These are phyloP conservation scores for Tachina fera DNA, from an alignment of 2,888 invertebrate genomes.

Conservation along the genomic window DNA sequence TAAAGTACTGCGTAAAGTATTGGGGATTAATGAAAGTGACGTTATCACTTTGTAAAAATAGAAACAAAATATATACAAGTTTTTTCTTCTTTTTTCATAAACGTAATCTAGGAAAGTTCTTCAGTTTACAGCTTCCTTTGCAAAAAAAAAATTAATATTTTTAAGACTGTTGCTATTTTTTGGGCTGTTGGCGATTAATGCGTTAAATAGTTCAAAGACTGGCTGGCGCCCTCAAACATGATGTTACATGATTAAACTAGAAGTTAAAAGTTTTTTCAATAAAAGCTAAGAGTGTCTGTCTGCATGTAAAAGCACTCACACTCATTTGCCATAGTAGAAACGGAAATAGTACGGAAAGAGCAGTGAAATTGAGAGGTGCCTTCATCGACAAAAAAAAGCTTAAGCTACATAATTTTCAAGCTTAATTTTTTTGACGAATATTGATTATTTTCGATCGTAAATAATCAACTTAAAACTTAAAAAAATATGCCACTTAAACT, in stretches of 20 bases:
- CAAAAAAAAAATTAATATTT: constrained; percentile 5
- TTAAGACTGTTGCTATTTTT: constrained; percentile 47
- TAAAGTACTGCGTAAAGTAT: constrained; percentile 41
- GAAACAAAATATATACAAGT: constrained; percentile 1
- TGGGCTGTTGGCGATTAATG: constrained; percentile 53
- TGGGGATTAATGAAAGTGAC: constrained; percentile 61
- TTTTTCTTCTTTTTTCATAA: too few relatives aligned
- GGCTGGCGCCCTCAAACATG: constrained; percentile 62
- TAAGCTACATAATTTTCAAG: too few relatives aligned
- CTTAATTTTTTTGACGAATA: too few relatives aligned
- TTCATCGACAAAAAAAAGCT: too few relatives aligned
- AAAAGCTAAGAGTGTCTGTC: background rate
- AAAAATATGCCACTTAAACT: too few relatives aligned
- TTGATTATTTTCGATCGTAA: too few relatives aligned
- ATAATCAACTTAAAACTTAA: too few relatives aligned
- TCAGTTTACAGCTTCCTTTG: constrained; percentile 22
- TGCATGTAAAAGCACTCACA: background rate
- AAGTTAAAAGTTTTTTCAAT: background rate
- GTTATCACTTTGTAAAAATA: constrained; percentile 66
- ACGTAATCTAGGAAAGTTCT: constrained; percentile 47
- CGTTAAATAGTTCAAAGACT: constrained; percentile 67
- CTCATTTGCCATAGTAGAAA: background rate
- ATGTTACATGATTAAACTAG: constrained; percentile 26
- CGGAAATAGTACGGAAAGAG: background rate
- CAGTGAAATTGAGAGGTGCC: background rate